Evolutionary conservation across 2,797 vertebrate species (phyloP), one percentile per base, ranked within the genome.

Genomic region (Cyprinodon diabolis): DNA sequence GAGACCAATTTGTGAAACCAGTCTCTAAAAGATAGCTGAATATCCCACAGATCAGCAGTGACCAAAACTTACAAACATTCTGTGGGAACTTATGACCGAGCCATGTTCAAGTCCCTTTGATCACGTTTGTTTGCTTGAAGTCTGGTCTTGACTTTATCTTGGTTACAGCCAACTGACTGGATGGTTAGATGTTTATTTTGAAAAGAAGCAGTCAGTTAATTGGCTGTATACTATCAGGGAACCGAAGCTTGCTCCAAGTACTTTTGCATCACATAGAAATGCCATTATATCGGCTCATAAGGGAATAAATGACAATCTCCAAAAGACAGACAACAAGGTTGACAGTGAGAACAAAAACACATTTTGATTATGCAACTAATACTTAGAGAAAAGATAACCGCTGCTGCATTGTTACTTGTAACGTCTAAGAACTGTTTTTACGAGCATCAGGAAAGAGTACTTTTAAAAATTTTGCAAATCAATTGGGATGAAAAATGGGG

Each of bases 281-380:
- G 17, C 35, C 19, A 66, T 47, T 23, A 6, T 73, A 21, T 35
- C 10, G 19, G 19, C 21, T 66, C 23, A 75, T 48, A 5, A 52
- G 25, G 15, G 35, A 48, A 62, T 37, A 63, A 47, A 63, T 25
- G 6, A 43, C 0, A 19, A n/a, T 51, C 48, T 57, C 13, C 15
- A 65, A 21, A 67, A 25, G n/a, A 43, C 17, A 71, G 58, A 71
- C n/a, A 15, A 68, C 4, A 68, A 21, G 48, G 0, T 4, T 37
- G 23, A 51, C 9, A 19, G 60, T 48, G 51, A 54, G 60, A 65
- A 72, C 4, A 51, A 77, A 58, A 71, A 73, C 40, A 17, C 15
- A 43, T 21, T 5, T n/a, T 0, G 4, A 75, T 30, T 43, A 57
- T 54, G 30, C 58, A 47, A 84, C 51, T 68, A 43, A 48, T 68